Evolutionary conservation across 2,797 vertebrate species (phyloP), one percentile per base, ranked within the genome.

Genomic region (Lagocephalus sceleratus): DNA sequence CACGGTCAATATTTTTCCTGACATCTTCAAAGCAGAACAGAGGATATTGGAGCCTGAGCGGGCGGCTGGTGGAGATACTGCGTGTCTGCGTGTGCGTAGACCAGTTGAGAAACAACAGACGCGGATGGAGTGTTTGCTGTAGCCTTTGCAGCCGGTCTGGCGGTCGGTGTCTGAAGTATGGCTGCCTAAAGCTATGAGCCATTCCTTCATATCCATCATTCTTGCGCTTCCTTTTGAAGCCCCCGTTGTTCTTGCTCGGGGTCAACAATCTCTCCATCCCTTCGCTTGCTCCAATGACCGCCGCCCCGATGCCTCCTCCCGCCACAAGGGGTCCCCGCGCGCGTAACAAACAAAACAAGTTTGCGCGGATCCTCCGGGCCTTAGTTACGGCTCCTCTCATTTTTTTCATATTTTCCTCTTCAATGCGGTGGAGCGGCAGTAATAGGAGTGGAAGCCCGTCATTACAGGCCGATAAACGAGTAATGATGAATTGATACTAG

Each of bases 1-100:
- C 87, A 87, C 69, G 32, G 83, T 88, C 85, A 89, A 87, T 90
- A 87, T 90, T 90, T 79, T 89, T 86, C 68, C 74, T 79, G 35
- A 73, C 68, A 69, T 87, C 82, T 88, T 88, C 86, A 85, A 87
- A 87, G 83, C 47, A 20, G 53, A 59, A 70, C 57, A 72, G 76
- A 81, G 78, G 84, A 85, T 83, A 85, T 84, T 84, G 66, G 77
- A 84, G 68, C 68, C 70, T 0, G 60, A 72, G 68, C 47, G 45
- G 53, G 58, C 77, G 75, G 70, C 14, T 56, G 64, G 66, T 54
- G 77, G 76, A 77, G 66, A 44, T 44, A 46, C 21, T 60, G 46
- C 20, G 65, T 51, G 22, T 60, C 35, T 57, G 50, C 42, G 51
- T 62, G 56, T 54, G 54, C 57, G 64, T 47, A 55, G 66, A 66